A percentile compares a stretch with the other conserved stretches of the same genome.
Conservation (phyloP, 1,140 invertebrate genomes). For the Idris sp. region DNA sequence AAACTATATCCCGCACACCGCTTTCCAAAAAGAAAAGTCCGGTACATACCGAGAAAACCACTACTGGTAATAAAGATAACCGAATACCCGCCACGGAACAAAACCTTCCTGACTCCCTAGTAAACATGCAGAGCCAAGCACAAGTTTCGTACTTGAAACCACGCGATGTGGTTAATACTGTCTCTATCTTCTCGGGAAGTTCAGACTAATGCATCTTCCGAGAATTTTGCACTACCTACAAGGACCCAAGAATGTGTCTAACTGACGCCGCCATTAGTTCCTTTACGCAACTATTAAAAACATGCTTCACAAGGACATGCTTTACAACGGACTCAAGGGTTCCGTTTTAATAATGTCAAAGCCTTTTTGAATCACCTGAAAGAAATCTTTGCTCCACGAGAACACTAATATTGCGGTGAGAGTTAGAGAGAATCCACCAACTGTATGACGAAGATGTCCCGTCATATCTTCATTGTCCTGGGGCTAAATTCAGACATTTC, state of each 20-base stretch:
- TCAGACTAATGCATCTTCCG: neutral
- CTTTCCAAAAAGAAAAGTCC: no score
- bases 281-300: constrained; percentile 13
- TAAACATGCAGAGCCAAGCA: no score
- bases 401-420: neutral
- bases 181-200: constrained; percentile 2
- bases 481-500: no score
- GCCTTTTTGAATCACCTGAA: neutral
- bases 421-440: constrained; percentile 21
- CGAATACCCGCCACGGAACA: no score
- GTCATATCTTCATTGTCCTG: no score
- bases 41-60: no score
- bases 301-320: neutral
- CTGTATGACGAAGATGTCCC: constrained; percentile 19
- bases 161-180: neutral
- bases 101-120: no score
- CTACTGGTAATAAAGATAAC: no score
- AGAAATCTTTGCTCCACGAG: constrained; percentile 8
- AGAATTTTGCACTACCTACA: neutral
- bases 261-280: neutral
- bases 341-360: neutral
- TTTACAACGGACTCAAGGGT: constrained; percentile 1
- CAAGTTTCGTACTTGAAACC: constrained; percentile 8
- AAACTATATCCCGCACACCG: no score
- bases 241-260: constrained; percentile 5